Percentiles rank a stretch among this genome's conserved stretches.
phyloP scores from a whole-genome alignment of 2,797 vertebrate species.

The Bucorvus abyssinicus region DNA sequence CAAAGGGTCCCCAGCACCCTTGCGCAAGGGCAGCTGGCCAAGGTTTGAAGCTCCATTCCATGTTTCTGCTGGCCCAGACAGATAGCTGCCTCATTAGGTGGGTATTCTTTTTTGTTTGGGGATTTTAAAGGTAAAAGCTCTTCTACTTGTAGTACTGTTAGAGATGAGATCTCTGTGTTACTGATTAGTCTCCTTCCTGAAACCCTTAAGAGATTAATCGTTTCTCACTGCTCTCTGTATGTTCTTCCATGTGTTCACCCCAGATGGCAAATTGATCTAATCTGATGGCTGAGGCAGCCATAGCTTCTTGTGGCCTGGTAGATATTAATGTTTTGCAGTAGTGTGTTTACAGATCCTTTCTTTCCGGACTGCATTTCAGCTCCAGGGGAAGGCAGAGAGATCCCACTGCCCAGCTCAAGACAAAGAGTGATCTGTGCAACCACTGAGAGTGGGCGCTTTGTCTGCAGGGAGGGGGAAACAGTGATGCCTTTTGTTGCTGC shows the following conservation, averaged over 20 bases:
- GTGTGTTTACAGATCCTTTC: neutral
- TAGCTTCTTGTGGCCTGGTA: neutral
- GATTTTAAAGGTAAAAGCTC: neutral
- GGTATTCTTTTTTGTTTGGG: neutral
- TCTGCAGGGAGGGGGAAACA: neutral
- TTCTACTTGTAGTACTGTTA: neutral
- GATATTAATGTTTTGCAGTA: constrained; percentile 12
- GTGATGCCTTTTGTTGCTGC: neutral
- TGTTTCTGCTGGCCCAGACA: neutral
- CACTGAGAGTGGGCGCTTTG: neutral
- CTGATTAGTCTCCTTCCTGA: constrained; percentile 28
- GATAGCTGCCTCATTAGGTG: neutral
- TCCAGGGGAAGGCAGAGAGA: neutral
- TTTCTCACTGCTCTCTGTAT: constrained; percentile 8
- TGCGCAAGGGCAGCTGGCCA: accelerated
- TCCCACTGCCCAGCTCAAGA: neutral
- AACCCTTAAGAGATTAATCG: constrained; percentile 40
- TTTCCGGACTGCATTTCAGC: neutral
- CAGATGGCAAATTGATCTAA: constrained; percentile 60
- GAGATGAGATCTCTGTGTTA: neutral
- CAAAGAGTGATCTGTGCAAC: neutral
- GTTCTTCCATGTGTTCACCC: constrained; percentile 41
- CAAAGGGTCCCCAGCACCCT: neutral
- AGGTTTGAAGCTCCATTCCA: neutral
- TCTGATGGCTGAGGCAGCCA: constrained; percentile 6